Conservation (phyloP, 2,113 vertebrate species). For the Microtus oregoni region DNA sequence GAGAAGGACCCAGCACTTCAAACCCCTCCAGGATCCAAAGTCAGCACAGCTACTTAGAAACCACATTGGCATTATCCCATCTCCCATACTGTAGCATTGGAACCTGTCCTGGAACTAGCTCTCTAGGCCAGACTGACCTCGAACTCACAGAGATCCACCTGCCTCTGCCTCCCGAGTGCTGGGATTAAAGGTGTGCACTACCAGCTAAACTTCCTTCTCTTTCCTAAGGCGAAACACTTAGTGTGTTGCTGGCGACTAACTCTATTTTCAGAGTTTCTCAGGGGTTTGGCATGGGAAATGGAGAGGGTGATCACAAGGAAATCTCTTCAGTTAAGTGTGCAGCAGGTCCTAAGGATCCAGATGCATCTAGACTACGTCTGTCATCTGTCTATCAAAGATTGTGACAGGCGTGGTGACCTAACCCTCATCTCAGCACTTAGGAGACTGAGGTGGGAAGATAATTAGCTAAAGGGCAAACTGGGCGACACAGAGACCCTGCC, state of each 20-base stretch:
- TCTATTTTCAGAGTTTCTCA: conserved; percentile 73
- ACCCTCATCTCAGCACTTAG: background rate
- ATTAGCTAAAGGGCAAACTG: background rate
- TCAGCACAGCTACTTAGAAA: background rate
- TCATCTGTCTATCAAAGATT: background rate
- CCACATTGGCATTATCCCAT: background rate
- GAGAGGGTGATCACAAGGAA: conserved; percentile 49
- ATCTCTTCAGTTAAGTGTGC: conserved; percentile 61
- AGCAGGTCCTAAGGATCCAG: background rate
- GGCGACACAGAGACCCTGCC: background rate
- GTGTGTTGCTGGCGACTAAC: background rate
- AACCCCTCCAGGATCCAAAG: background rate
- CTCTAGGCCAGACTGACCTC: too few species aligned
- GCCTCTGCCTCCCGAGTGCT: too few species aligned
- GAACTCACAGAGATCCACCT: too few species aligned
- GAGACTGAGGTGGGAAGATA: background rate
- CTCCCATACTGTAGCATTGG: background rate
- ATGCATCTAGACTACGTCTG: background rate
- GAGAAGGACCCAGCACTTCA: background rate
- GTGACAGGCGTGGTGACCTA: background rate
- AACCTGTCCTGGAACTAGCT: too few species aligned
- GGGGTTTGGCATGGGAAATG: conserved; percentile 57
- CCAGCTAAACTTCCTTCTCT: background rate
- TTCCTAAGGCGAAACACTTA: conserved; percentile 66
- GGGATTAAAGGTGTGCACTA: too few species aligned